Conservation (phyloP, 1,140 invertebrate species). For the Pseudachorutes palmiensis region DNA sequence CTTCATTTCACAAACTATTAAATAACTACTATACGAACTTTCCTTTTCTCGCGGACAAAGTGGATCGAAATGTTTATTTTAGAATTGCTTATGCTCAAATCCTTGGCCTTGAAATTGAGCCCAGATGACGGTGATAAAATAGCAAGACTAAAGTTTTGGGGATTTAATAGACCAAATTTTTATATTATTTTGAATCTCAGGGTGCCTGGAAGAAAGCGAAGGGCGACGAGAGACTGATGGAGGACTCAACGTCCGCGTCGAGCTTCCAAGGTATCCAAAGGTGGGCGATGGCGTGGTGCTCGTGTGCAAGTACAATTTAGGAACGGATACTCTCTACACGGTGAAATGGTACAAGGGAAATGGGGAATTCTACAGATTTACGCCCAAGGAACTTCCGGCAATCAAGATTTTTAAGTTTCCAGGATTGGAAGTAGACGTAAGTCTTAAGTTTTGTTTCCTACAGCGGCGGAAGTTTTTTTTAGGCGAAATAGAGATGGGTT, state of each 20-base stretch:
- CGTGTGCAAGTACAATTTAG: conserved; percentile 68
- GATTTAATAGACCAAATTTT: conserved; percentile 1
- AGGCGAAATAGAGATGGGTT: too few relatives aligned
- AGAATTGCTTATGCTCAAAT: too few relatives aligned
- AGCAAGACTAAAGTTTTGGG: too few relatives aligned
- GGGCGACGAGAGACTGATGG: conserved; percentile 13
- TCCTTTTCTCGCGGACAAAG: too few relatives aligned
- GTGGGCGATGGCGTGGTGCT: conserved; percentile 60
- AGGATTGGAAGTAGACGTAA: conserved; percentile 54
- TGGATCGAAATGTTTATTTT: too few relatives aligned
- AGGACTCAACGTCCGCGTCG: conserved; percentile 23
- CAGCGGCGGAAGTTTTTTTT: not conserved
- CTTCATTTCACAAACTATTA: not conserved
- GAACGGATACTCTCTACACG: conserved; percentile 65
- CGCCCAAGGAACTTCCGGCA: conserved; percentile 49
- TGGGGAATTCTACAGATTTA: conserved; percentile 56
- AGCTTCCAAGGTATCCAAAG: conserved; percentile 57
- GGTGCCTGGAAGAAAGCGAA: conserved; percentile 17
- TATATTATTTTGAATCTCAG: not conserved
- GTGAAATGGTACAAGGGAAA: conserved; percentile 76
- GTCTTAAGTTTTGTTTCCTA: conserved; percentile 37
- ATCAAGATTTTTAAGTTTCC: conserved; percentile 51
- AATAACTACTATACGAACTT: too few relatives aligned
- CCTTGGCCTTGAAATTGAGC: not conserved
- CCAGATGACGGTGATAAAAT: too few relatives aligned